Evolutionary conservation across 2,888 invertebrate species (phyloP), one percentile per base, ranked within the genome.

Genomic region (Horisme vitalbata): DNA sequence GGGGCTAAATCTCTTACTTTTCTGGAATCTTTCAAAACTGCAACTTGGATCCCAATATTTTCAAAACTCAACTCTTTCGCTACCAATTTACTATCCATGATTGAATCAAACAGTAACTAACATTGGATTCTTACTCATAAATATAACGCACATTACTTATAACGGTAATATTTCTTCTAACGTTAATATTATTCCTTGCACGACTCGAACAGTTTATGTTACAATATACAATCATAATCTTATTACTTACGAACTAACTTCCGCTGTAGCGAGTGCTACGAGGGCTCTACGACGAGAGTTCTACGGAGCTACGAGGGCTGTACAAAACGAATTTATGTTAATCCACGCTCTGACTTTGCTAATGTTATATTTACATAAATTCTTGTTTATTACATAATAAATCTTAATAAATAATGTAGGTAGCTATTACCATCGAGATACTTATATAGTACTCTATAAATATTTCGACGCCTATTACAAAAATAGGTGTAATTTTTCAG

Each of bases 161-260:
- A 12, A 11, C 7, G 28, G 5, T 4, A 15, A 15, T 15, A 15
- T 15, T 15, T 5, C 15, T 15, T 15, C 5, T 4, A 15, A 15
- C 30, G 23, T 35, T 24, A 28, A 23, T 43, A 11, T 43, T 43
- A 35, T 43, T 43, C 43, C 43, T 30, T 30, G 43, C 45, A 33
- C 32, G 33, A 15, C 15, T 27, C 20, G 2, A 18, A 38, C 30
- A 38, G 33, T 38, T 33, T 27, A 45, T 33, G 33, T 11, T 23
- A 45, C 21, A 37, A 33, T 36, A 36, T 33, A 39, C 41, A 39
- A 27, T 41, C 47, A 45, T 59, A 59, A 57, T 59, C 54, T 55
- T 52, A 55, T 61, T 57, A 59, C 45, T 59, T 57, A 55, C 55
- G 48, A 49, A 55, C 49, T 43, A 62, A 62, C 48, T 58, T 56